phyloP scores from a whole-genome alignment of 2,888 invertebrate genomes.

The Calameuta idolon region DNA sequence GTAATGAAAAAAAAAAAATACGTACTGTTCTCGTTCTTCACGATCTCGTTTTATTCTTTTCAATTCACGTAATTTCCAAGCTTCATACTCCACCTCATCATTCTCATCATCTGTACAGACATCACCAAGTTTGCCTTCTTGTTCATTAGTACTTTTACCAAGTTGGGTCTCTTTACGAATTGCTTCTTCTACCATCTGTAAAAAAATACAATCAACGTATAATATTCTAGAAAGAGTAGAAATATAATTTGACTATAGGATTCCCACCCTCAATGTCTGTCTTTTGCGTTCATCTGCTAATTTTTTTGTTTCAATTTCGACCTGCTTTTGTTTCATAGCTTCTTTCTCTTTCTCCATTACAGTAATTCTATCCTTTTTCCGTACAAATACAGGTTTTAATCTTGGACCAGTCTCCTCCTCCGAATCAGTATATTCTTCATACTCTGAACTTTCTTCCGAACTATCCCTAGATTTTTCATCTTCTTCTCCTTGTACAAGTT shows the following conservation, averaged over 20 bases:
- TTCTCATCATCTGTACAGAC: constrained; percentile 96
- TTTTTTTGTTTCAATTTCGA: constrained; percentile 85
- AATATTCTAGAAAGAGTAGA: constrained; percentile 8
- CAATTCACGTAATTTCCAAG: constrained; percentile 97
- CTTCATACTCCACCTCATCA: constrained; percentile 95
- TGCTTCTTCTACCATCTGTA: constrained; percentile 86
- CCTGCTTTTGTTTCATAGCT: constrained; percentile 84
- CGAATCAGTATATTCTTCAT: constrained; percentile 89
- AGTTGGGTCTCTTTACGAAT: constrained; percentile 83
- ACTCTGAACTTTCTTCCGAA: constrained; percentile 79
- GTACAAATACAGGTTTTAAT: constrained; percentile 94
- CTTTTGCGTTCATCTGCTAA: constrained; percentile 89
- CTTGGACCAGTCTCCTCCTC: constrained; percentile 93
- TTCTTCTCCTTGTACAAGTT: constrained; percentile 81
- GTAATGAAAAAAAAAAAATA: constrained; percentile 39
- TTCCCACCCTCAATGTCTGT: constrained; percentile 80
- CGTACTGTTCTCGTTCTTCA: constrained; percentile 93
- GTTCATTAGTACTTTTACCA: constrained; percentile 71
- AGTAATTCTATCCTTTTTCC: constrained; percentile 93
- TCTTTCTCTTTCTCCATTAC: constrained; percentile 95
- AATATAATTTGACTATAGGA: constrained; percentile 8
- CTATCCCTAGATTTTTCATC: constrained; percentile 70
- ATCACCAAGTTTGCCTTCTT: constrained; percentile 84
- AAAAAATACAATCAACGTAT: constrained; percentile 19
- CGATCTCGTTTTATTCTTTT: constrained; percentile 96